A percentile compares a stretch with the other conserved stretches of the same genome.
These are phyloP conservation scores for Linurgus olivaceus DNA, from an alignment of 2,797 vertebrate genomes.

Conservation along the genomic window DNA sequence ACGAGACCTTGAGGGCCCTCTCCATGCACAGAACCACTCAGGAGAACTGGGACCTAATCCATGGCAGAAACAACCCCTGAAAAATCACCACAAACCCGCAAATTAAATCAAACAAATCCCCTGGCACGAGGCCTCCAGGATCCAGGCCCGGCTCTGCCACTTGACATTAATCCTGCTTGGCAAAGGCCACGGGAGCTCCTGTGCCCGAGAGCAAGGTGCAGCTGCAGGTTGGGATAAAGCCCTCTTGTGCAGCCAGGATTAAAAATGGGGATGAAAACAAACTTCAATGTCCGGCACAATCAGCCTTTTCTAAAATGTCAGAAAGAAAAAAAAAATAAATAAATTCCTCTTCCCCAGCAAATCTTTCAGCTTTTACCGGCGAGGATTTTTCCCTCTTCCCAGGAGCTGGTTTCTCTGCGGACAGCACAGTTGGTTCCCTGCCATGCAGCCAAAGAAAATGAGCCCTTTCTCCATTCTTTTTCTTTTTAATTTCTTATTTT, in stretches of 20 bases:
- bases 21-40: not conserved
- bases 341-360: not conserved
- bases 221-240: not conserved
- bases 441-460: not conserved
- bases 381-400: not conserved
- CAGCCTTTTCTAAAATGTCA: not conserved
- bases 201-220: not conserved
- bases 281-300: not conserved
- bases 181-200: not conserved
- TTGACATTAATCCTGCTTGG: conserved; percentile 23
- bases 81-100: not conserved
- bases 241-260: not conserved
- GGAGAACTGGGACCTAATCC: accelerated
- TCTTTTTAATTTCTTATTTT: not conserved
- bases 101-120: not conserved
- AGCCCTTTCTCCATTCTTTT: not conserved
- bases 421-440: not conserved
- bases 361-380: accelerated
- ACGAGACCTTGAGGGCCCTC: accelerated
- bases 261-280: not conserved
- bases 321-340: not conserved
- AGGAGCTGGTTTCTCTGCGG: not conserved
- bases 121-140: not conserved
- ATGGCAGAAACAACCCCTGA: not conserved
- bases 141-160: not conserved